Conservation (phyloP, 2,113 vertebrate genomes). For the Lophotis ruficrista region DNA sequence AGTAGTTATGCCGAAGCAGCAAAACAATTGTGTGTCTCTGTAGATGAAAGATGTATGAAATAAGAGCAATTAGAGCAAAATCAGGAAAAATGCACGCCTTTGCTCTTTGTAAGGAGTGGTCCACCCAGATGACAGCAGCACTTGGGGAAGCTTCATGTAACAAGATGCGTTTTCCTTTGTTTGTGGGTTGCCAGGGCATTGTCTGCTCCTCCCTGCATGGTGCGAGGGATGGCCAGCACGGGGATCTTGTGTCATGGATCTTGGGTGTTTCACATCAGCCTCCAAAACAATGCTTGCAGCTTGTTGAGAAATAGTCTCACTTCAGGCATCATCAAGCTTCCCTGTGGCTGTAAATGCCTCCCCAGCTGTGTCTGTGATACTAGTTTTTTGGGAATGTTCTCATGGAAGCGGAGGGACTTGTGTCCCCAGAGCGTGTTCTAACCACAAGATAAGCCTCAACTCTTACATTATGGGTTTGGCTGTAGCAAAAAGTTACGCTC, state of each 20-base stretch:
- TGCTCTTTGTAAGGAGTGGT: background rate
- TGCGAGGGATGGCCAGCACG: background rate
- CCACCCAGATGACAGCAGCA: background rate
- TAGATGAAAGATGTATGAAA: background rate
- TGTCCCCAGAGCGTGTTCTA: background rate
- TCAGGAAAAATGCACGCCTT: conserved; percentile 2
- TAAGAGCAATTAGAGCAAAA: conserved; percentile 4
- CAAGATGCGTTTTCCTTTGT: background rate
- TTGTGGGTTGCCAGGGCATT: conserved; percentile 19
- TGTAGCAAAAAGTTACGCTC: background rate
- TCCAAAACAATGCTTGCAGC: background rate
- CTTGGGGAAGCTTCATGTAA: background rate
- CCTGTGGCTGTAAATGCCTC: background rate
- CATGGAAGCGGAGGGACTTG: background rate
- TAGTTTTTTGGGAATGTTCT: background rate
- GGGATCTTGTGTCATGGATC: background rate
- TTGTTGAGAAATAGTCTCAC: background rate
- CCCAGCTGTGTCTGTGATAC: background rate
- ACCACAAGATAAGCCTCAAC: background rate
- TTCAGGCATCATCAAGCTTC: background rate
- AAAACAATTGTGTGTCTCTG: background rate
- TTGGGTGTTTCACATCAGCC: background rate
- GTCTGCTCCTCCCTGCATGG: background rate
- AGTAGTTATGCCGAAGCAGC: background rate
- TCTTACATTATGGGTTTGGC: background rate